These are phyloP conservation scores for Icerya purchasi DNA, from an alignment of 2,888 invertebrate genomes.

Conservation along the genomic window DNA sequence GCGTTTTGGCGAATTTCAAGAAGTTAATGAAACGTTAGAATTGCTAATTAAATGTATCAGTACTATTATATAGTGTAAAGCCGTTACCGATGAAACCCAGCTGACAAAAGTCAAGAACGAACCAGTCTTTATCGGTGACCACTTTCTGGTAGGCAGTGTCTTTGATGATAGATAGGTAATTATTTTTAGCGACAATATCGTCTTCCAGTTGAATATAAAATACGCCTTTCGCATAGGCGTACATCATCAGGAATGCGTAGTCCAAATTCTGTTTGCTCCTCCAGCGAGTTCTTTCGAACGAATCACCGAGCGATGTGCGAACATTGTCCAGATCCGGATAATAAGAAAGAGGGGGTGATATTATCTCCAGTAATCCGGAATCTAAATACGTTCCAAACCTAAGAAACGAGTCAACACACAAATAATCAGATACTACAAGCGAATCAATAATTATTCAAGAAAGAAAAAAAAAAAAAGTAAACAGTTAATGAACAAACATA, in stretches of 20 bases:
- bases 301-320: conserved; percentile 61
- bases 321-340: conserved; percentile 69
- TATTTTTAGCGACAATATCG: conserved; percentile 69
- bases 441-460: neutral
- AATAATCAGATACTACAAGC: neutral
- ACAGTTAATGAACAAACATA: too few species aligned
- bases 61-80: too few species aligned
- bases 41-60: too few species aligned
- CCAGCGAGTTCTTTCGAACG: conserved; percentile 67
- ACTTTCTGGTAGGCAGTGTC: conserved; percentile 58
- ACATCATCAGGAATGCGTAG: conserved; percentile 83
- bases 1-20: too few species aligned
- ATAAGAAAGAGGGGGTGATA: conserved; percentile 62
- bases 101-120: conserved; percentile 79
- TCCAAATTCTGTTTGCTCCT: conserved; percentile 88
- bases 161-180: conserved; percentile 67
- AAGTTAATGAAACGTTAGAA: too few species aligned
- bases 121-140: conserved; percentile 56
- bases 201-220: conserved; percentile 88
- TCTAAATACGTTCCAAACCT: conserved; percentile 47
- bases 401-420: too few species aligned
- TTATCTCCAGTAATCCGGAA: conserved; percentile 65
- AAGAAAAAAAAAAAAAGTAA: too few species aligned
- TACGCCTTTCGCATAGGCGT: conserved; percentile 63
- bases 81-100: conserved; percentile 89